Percentiles rank a stretch among this genome's conserved stretches.
Conservation (phyloP, 2,113 vertebrate species). For the Dromaius novaehollandiae region DNA sequence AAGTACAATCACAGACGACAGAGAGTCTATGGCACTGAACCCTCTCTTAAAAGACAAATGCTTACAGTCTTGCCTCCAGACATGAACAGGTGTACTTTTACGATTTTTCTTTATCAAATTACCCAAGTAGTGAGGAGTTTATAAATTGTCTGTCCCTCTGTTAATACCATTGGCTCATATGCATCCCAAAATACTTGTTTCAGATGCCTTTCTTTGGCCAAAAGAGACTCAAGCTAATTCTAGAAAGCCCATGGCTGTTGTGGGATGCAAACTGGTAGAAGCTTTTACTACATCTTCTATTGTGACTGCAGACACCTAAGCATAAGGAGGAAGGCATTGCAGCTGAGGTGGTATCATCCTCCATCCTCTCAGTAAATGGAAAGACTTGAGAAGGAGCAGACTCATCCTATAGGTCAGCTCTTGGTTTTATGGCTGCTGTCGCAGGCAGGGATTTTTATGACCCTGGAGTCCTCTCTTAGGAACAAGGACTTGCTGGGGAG, state of each 20-base stretch:
- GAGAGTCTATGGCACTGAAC: background rate
- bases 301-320: background rate
- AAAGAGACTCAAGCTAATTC: background rate
- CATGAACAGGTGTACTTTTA: background rate
- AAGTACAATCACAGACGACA: background rate
- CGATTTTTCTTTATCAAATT: background rate
- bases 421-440: background rate
- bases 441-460: background rate
- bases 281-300: background rate
- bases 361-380: background rate
- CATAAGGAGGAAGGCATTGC: background rate
- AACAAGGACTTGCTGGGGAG: background rate
- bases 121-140: background rate
- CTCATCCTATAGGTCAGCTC: background rate
- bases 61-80: background rate
- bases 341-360: background rate
- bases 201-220: background rate
- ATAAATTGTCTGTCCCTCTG: background rate
- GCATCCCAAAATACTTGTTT: background rate
- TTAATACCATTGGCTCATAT: background rate
- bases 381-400: background rate
- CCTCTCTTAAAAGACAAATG: background rate
- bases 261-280: background rate
- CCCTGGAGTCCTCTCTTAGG: background rate
- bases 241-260: background rate